Evolutionary conservation across 2,888 invertebrate genomes (phyloP), one percentile per base, ranked within the genome.

Genomic region (Hoplodrina ambigua): DNA sequence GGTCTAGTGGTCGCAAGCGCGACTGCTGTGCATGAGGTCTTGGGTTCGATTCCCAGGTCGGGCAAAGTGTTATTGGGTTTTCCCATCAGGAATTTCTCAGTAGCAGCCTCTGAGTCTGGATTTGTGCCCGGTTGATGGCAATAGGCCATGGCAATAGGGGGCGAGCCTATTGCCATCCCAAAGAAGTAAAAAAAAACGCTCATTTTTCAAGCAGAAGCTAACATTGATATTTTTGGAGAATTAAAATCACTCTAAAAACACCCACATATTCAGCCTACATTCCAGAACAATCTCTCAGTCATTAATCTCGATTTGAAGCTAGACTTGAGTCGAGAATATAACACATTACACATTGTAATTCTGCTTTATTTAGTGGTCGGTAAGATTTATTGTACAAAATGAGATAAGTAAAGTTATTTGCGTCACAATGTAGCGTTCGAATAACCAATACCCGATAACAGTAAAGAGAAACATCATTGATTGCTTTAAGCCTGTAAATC

Each of bases 331-430:
- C 17, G 7, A 44, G 41, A 52, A 56, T 25, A 13, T 11, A 33
- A 70, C 33, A 37, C 30, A 41, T 46, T 46, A 77, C 37, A 37
- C 11, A 46, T 37, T 56, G 25, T 30, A 19, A 52, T 46, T 33
- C 17, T 6, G 30, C 5, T 49, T 49, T 11, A 72, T 53, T 72
- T 52, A 78, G 58, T 57, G 71, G 53, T 57, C 49, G 30, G 17
- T 46, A 53, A 30, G 53, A 78, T 78, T 58, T 49, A 72, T 58
- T 30, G 53, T 15, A 30, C n/a, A 2, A 71, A 71, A 20, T 30
- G 2, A 57, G 46, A 78, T 71, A 10, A 78, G 41, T 71, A n/a
- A 11, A 15, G n/a, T n/a, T 71, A 72, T 20, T 57, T 19, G 20
- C 19, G 19, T 52, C 10, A 52, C 52, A 20, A 20, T 52, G 52